Percentiles rank a stretch among this genome's conserved stretches.
Conservation (phyloP, 2,113 vertebrate species). For the Ascaphus truei region DNA sequence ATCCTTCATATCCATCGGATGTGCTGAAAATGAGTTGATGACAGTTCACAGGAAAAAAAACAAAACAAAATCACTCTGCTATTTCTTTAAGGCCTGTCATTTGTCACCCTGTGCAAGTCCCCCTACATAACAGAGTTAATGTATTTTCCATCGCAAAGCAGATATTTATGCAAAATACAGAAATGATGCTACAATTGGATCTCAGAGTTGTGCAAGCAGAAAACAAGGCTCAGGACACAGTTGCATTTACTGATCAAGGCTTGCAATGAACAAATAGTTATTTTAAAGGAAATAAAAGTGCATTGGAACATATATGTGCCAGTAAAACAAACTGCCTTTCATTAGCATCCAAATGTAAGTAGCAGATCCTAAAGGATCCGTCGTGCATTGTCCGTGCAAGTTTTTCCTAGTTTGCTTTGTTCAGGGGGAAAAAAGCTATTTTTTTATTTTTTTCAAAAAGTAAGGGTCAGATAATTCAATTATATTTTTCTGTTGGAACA, state of each 20-base stretch:
- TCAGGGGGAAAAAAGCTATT: too few relatives aligned
- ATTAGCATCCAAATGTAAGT: too few relatives aligned
- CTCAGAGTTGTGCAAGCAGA: neutral
- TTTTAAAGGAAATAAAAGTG: neutral
- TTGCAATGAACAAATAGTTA: constrained; percentile 8
- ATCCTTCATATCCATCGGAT: constrained; percentile 32
- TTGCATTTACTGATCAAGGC: constrained; percentile 6
- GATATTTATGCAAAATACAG: constrained; percentile 38
- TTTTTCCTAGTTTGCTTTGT: too few relatives aligned
- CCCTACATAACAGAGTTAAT: constrained; percentile 28
- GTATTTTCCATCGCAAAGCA: constrained; percentile 24
- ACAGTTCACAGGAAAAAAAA: neutral
- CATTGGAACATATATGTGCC: neutral
- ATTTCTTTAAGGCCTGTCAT: constrained; percentile 4
- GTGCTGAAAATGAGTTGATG: constrained; percentile 16
- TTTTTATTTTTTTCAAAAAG: too few relatives aligned
- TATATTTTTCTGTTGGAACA: too few relatives aligned
- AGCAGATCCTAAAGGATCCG: too few relatives aligned
- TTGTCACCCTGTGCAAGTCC: constrained; percentile 34
- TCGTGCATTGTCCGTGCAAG: too few relatives aligned
- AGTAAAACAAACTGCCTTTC: too few relatives aligned
- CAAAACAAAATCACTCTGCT: neutral
- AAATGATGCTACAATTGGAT: constrained; percentile 38
- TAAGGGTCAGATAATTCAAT: too few relatives aligned
- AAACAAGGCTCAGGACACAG: constrained; percentile 12